Evolutionary conservation across 2,113 vertebrate genomes (phyloP).

Genomic region (Struthio camelus): DNA sequence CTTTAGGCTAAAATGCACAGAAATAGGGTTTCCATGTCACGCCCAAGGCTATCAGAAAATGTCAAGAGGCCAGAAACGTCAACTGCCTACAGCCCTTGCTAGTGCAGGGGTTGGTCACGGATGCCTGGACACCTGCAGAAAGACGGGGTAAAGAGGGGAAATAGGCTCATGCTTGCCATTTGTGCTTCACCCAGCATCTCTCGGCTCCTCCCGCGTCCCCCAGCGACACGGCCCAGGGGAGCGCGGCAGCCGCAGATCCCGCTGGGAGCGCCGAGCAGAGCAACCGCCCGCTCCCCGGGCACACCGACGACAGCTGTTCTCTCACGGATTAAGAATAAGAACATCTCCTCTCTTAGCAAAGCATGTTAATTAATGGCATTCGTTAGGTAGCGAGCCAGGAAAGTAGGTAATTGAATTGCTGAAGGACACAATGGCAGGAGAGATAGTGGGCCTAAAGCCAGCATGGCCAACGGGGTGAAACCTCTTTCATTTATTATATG

Average conservation of each 20-base stretch:
- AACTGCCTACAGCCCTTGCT: not conserved
- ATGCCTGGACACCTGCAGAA: not conserved
- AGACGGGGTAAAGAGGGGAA: not conserved
- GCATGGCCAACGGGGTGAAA: constrained; percentile 24
- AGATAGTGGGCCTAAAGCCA: constrained; percentile 1
- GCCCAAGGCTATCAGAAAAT: not conserved
- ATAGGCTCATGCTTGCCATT: not conserved
- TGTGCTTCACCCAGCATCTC: not conserved
- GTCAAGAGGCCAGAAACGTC: not conserved
- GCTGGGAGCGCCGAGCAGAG: not conserved
- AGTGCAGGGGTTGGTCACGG: not conserved
- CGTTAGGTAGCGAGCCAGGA: constrained; percentile 41
- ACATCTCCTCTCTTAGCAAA: constrained; percentile 30
- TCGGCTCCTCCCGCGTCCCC: not conserved
- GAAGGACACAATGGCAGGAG: not conserved
- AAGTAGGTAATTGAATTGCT: constrained; percentile 57
- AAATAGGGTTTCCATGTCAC: not conserved
- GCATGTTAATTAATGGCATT: constrained; percentile 51
- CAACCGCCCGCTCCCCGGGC: not conserved
- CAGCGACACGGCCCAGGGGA: rapidly evolving
- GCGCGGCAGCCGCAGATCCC: not conserved
- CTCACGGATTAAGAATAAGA: not conserved
- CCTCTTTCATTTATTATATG: constrained; percentile 55
- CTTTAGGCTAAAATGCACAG: not conserved
- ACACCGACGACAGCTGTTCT: not conserved